Evolutionary conservation across 2,888 invertebrate species (phyloP), one percentile per base, ranked within the genome.

Genomic region (Aspidiotus destructor): DNA sequence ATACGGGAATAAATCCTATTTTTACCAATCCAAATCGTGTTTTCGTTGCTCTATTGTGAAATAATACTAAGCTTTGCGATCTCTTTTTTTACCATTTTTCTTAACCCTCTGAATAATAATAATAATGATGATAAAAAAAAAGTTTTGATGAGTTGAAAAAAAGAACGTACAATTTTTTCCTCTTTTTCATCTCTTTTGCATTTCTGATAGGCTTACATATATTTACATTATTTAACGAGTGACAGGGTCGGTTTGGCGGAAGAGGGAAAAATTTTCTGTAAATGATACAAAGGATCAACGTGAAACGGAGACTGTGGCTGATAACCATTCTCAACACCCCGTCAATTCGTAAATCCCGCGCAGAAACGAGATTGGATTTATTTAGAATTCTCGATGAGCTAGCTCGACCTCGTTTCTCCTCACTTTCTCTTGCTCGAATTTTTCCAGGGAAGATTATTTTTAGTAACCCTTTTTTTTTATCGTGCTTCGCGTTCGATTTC

Each of bases 171-270:
- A 55, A 55, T 41, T 55, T 65, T 54, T 65, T 55, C 28, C 42
- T 55, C 13, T 65, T 55, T 64, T 57, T 65, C 40, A 55, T 41
- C 65, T 65, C 65, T 65, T 65, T 65, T 65, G 65, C 65, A 65
- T 65, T 65, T 65, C 65, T 65, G 65, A 65, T 65, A 65, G 65
- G 65, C 65, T 65, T 65, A 65, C 65, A 57, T 65, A 65, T 57
- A 65, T 65, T 65, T 65, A 55, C 65, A 65, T 65, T 65, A 65
- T 65, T 65, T 58, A 58, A 65, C 55, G 57, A 44, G 28, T 28
- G 55, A 54, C 17, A 13, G 55, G 55, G 58, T 65, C 44, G 55
- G 55, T 54, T 54, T 61, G 10, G 40, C 55, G 57, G 58, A 57
- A 41, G 57, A 53, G 55, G 65, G 16, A 40, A 17, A 57, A 65